Evolutionary conservation across 2,888 invertebrate species (phyloP).

Genomic region (Hesperia comma): DNA sequence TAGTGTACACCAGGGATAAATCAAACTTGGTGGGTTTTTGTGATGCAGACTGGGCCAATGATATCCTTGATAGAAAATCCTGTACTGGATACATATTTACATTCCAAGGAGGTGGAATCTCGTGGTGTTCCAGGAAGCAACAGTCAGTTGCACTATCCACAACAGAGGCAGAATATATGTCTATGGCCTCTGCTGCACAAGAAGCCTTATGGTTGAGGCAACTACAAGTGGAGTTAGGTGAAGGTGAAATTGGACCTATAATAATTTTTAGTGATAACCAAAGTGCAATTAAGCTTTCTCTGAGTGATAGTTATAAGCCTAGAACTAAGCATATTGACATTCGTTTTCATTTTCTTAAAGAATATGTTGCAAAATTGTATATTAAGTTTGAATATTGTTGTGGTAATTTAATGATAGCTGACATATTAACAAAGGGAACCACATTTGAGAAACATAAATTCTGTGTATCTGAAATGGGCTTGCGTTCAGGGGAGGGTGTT

Average conservation of each 20-base stretch:
- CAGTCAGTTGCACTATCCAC: conserved; percentile 48
- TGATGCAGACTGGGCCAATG: conserved; percentile 45
- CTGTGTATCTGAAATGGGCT: conserved; percentile 40
- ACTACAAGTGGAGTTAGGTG: no score
- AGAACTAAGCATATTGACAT: conserved; percentile 46
- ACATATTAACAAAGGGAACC: conserved; percentile 38
- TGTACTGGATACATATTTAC: conserved; percentile 45
- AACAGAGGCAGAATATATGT: conserved; percentile 47
- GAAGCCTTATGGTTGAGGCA: no score
- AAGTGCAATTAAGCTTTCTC: conserved; percentile 44
- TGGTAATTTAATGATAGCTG: conserved; percentile 38
- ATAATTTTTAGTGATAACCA: conserved; percentile 44
- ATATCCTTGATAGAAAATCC: conserved; percentile 37
- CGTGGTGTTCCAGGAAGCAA: conserved; percentile 46
- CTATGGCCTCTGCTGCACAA: conserved; percentile 44
- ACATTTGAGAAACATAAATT: conserved; percentile 34
- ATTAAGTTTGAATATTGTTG: conserved; percentile 40
- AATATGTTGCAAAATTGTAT: conserved; percentile 35
- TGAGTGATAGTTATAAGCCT: conserved; percentile 44
- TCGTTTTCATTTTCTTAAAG: conserved; percentile 43
- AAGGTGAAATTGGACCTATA: conserved; percentile 30
- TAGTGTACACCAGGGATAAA: conserved; percentile 38
- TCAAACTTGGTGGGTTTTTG: conserved; percentile 37
- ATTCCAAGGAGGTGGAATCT: conserved; percentile 44
- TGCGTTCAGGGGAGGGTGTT: conserved; percentile 38